phyloP scores from a whole-genome alignment of 1,140 invertebrate genomes.

The Nephila pilipes region DNA sequence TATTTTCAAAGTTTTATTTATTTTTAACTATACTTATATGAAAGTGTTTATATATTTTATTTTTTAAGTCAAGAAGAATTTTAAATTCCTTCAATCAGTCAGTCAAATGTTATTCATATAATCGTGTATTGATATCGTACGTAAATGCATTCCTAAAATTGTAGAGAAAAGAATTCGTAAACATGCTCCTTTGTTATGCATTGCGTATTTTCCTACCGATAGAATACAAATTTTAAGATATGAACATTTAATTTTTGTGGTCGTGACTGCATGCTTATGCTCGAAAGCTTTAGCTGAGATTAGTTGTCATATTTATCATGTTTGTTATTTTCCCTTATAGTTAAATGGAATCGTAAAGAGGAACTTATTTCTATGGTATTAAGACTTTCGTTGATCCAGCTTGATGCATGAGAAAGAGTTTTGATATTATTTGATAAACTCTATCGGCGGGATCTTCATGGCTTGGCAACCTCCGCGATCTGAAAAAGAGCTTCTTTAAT shows the following conservation, averaged over 20 bases:
- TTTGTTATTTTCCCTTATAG: constrained; percentile 3
- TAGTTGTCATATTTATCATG: background rate
- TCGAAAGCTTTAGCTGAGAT: background rate
- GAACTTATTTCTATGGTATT: background rate
- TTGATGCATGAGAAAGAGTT: background rate
- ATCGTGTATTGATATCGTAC: background rate
- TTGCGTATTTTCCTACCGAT: background rate
- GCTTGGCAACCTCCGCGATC: background rate
- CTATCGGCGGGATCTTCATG: constrained; percentile 3
- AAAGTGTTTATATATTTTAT: too few relatives aligned
- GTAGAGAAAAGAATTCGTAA: background rate
- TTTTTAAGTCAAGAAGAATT: too few relatives aligned
- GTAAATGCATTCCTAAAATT: background rate
- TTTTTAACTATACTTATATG: too few relatives aligned
- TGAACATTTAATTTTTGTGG: background rate
- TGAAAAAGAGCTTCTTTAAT: constrained; percentile 30
- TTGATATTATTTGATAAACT: background rate
- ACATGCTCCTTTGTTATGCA: background rate
- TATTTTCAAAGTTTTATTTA: too few relatives aligned
- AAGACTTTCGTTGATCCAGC: constrained; percentile 32
- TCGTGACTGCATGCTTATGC: background rate
- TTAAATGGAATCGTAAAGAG: background rate
- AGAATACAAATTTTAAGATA: background rate
- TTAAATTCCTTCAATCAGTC: too few relatives aligned
- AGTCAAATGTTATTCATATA: too few relatives aligned